phyloP scores from a whole-genome alignment of 2,113 vertebrate genomes.

The Gopherus evgoodei region DNA sequence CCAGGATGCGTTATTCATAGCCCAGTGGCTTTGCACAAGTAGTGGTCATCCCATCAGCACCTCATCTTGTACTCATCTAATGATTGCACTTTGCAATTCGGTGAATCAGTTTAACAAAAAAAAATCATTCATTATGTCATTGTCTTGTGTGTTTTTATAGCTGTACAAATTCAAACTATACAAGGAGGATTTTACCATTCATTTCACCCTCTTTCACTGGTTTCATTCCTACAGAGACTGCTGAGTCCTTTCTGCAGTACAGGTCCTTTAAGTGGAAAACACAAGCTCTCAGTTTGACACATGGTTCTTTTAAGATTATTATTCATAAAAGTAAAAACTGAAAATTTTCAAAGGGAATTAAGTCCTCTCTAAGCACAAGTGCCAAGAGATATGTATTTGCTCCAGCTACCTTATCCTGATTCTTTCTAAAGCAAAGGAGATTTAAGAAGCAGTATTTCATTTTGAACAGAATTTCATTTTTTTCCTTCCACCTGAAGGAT shows the following conservation, averaged over 20 bases:
- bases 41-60: not conserved
- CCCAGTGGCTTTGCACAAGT: conserved; percentile 26
- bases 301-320: not conserved
- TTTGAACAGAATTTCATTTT: not conserved
- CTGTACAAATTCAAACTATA: not conserved
- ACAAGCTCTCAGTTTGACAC: not conserved
- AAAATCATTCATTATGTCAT: not conserved
- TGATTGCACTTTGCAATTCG: not conserved
- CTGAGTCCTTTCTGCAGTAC: accelerated
- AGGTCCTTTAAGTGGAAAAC: not conserved
- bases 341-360: not conserved
- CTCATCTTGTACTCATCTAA: conserved; percentile 60
- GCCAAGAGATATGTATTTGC: not conserved
- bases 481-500: not conserved
- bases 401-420: not conserved
- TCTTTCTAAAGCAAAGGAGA: not conserved
- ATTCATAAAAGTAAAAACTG: not conserved
- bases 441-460: not conserved
- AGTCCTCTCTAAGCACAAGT: not conserved
- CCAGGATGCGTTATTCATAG: not conserved
- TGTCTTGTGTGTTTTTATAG: not conserved
- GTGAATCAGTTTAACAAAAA: conserved; percentile 46
- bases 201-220: accelerated
- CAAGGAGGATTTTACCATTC: not conserved
- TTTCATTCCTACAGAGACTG: not conserved